phyloP scores from a whole-genome alignment of 2,113 vertebrate species.

The Pelecanoides urinatrix region DNA sequence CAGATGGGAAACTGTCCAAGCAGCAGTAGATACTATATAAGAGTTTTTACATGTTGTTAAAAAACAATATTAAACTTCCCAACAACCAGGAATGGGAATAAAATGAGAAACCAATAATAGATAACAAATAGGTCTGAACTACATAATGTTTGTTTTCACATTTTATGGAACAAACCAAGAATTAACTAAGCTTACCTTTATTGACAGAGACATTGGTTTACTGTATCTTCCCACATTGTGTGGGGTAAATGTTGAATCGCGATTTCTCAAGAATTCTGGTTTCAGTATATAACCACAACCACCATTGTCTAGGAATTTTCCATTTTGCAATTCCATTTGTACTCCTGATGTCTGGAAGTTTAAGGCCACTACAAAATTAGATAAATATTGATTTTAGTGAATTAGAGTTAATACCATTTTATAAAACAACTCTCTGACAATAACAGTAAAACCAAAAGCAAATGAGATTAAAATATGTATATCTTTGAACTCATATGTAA shows the following conservation, averaged over 20 bases:
- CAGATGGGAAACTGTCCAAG: neutral
- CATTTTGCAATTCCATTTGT: conserved; percentile 84
- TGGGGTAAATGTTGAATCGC: conserved; percentile 67
- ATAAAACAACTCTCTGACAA: neutral
- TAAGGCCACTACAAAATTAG: conserved; percentile 79
- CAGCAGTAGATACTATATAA: neutral
- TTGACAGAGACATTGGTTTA: conserved; percentile 69
- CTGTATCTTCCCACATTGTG: neutral
- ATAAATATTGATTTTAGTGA: neutral
- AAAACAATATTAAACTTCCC: neutral
- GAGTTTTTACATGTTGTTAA: neutral
- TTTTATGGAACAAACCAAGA: neutral
- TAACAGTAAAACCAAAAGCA: neutral
- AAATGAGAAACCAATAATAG: neutral
- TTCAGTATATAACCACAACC: conserved; percentile 86
- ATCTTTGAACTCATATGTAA: neutral
- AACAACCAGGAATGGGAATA: neutral
- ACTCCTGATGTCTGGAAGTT: conserved; percentile 85
- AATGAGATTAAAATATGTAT: neutral
- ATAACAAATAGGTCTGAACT: neutral
- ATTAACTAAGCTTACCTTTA: conserved; percentile 65
- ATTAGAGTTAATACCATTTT: neutral
- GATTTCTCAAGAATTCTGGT: conserved; percentile 74
- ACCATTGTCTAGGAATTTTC: conserved; percentile 89
- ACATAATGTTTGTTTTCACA: neutral